Base-by-base conservation (phyloP, 2,888 invertebrate species). In the Dugesia japonica region DNA sequence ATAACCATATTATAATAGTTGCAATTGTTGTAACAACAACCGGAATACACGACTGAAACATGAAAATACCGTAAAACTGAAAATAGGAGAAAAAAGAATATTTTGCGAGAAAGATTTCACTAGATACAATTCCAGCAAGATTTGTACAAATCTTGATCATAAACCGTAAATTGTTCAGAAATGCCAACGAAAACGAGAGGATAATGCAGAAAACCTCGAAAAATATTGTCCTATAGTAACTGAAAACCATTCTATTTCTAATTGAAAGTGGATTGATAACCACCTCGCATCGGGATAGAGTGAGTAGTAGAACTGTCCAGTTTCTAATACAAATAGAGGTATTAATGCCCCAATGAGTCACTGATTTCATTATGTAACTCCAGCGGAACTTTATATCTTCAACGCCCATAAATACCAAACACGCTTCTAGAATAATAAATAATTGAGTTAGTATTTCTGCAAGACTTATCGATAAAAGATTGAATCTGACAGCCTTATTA, bases 21-120 rank as follows among this genome's bases (percentile, higher is more conserved):
- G 38, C 33, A 1, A 20, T 20, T 4, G 71, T 28, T 26, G 31
- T 74, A 1, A 74, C n/a, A 1, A 74, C 7, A 33, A 74, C 42
- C 4, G 74, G 74, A 4, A 74, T 17, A 71, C 74, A 74, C 4
- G 74, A 74, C 71, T 74, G 74, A 26, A 38, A 74, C 74, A 74
- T 74, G 23, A 74, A 74, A 26, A 74, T 74, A 7, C 74, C 74
- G 38, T 74, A 74, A 13, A 74, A 9, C 38, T 74, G 33, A 71
- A 33, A 74, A 42, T 74, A 74, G 17, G 4, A 1, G 71, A 38
- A 74, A 13, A 38, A 31, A 15, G 4, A 1, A 38, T 33, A 74
- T 28, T 74, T 28, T 15, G 42, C 33, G 71, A 74, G 74, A 20
- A 74, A 74, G 1, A 1, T 15, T 31, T 38, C 31, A 9, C 4